Evolutionary conservation across 2,113 vertebrate genomes (phyloP).

Genomic region (Pelobates fuscus): DNA sequence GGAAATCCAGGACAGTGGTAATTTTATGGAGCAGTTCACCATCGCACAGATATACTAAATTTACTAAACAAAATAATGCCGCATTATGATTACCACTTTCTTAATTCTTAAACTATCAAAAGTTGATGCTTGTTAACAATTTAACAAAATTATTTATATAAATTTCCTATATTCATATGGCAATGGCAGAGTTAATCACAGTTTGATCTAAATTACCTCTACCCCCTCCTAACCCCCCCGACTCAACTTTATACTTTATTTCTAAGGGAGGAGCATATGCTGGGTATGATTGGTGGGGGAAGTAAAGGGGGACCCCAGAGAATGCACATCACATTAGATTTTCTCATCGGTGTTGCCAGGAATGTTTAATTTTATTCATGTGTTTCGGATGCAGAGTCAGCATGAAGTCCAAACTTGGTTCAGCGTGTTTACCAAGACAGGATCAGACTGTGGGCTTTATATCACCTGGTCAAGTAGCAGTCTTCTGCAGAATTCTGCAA

Average conservation of each 20-base stretch:
- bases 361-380: slow-evolving; percentile 50
- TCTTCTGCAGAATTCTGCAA: background rate
- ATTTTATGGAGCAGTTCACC: too few species aligned
- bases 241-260: background rate
- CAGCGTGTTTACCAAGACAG: slow-evolving; percentile 9
- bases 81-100: too few species aligned
- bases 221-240: too few species aligned
- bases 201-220: background rate
- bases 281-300: slow-evolving; percentile 14
- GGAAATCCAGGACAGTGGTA: too few species aligned
- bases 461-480: background rate
- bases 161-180: background rate
- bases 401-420: slow-evolving; percentile 32
- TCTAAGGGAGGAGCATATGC: slow-evolving; percentile 28
- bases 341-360: slow-evolving; percentile 42
- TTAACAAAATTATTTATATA: too few species aligned
- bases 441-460: slow-evolving; percentile 6
- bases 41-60: too few species aligned
- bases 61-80: too few species aligned
- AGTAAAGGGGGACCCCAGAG: slow-evolving; percentile 30
- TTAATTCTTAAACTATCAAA: too few species aligned
- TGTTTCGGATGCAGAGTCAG: slow-evolving; percentile 50
- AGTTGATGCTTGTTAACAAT: too few species aligned
- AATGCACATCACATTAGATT: slow-evolving; percentile 35
- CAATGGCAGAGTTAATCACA: slow-evolving; percentile 24